Evolutionary conservation across 2,797 vertebrate genomes (phyloP).

Genomic region (Linurgus olivaceus): DNA sequence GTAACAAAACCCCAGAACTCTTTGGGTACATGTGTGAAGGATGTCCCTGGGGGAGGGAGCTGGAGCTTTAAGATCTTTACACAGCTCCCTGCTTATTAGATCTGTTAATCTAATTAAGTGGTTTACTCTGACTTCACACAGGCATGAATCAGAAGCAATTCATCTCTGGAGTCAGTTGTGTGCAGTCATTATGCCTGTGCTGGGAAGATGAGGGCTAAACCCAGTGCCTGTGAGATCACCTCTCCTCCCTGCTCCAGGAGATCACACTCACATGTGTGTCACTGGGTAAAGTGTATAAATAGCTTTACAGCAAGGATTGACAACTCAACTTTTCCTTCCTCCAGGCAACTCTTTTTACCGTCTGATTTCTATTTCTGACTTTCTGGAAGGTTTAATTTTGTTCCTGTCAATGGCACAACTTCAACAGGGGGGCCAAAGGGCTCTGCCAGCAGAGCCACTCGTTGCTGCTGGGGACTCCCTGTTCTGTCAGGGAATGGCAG

Average conservation of each 20-base stretch:
- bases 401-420: not conserved
- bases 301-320: not conserved
- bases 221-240: not conserved
- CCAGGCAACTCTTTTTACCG: not conserved
- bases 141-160: conserved; percentile 13
- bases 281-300: not conserved
- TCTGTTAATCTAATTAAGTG: conserved; percentile 56
- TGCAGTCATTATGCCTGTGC: not conserved
- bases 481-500: not conserved
- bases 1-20: not conserved
- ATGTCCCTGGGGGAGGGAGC: not conserved
- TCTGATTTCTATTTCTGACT: not conserved
- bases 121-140: conserved; percentile 10
- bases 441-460: not conserved
- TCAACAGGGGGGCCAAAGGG: not conserved
- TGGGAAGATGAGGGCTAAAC: not conserved
- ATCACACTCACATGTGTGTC: not conserved
- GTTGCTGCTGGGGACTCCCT: not conserved
- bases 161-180: not conserved
- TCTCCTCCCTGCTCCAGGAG: not conserved
- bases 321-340: not conserved
- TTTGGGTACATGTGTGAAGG: not conserved
- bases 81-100: conserved; percentile 9
- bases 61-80: not conserved
- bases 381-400: not conserved